Base-by-base conservation (phyloP, 2,888 invertebrate genomes). In the Meiosimyza decipiens region DNA sequence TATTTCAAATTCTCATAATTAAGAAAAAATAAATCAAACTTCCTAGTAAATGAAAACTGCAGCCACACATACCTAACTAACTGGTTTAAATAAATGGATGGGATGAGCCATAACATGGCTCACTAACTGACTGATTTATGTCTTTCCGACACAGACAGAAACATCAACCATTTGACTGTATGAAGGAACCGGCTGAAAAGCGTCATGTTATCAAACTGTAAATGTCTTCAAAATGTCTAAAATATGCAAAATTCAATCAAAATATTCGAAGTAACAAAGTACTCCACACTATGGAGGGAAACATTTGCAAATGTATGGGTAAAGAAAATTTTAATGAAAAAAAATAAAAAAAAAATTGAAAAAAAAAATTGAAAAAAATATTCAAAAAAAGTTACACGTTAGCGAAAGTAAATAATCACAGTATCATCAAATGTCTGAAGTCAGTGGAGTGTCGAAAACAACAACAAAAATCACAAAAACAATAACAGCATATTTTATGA, bases 351-450 rank as follows among this genome's bases (percentile, higher is more conserved):
- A 57, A 22, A 40, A 57, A 57, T 28, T 28, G 57, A 1, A 12
- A 3, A 57, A 11, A 57, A 22, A 40, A 57, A 57, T 28, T 28
- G 57, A 28, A 57, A 28, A 57, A 57, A 57, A 28, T 15, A 28
- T 57, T 15, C 13, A 18, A 22, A 57, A 57, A 28, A 57, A 28
- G 18, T 18, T 57, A 13, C 11, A 57, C 28, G 18, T 57, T 57
- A 57, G 57, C 57, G 57, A 57, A 57, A 57, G 57, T 57, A 57
- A 57, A 57, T 57, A 57, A 57, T 57, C 22, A 57, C 57, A 57
- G 28, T 15, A 28, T 57, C 28, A 57, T 12, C 22, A 57, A 22
- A 40, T 9, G 40, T 40, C 40, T 40, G 40, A 6, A 40, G 40
- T 40, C 40, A 40, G 40, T 40, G 9, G 40, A 40, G 40, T 40